Conservation (phyloP, 2,888 invertebrate genomes). For the Lepidocyrtinus sp. region DNA sequence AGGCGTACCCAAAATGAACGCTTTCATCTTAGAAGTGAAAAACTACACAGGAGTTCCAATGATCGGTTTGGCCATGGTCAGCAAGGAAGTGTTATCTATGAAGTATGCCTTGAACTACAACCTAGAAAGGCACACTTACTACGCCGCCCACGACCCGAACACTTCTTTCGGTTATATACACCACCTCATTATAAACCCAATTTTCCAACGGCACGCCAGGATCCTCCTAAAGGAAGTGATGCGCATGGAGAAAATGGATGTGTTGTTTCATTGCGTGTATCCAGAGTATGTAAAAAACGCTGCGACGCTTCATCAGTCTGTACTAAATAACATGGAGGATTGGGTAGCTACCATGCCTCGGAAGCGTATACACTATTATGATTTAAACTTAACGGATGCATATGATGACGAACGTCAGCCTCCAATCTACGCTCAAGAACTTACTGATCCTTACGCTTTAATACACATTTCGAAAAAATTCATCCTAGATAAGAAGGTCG, state of each 20-base stretch:
- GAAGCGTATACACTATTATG: slow-evolving; percentile 65
- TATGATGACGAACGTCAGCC: slow-evolving; percentile 65
- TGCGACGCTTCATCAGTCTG: slow-evolving; percentile 48
- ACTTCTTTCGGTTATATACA: slow-evolving; percentile 72
- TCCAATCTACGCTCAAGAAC: slow-evolving; percentile 47
- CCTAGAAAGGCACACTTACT: slow-evolving; percentile 72
- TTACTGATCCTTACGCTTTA: slow-evolving; percentile 50
- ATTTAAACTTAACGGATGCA: slow-evolving; percentile 53
- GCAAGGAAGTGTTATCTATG: slow-evolving; percentile 71
- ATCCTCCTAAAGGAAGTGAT: slow-evolving; percentile 79
- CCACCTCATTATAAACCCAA: slow-evolving; percentile 76
- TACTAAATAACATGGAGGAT: slow-evolving; percentile 72
- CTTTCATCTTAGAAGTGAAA: slow-evolving; percentile 60
- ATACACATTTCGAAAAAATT: slow-evolving; percentile 65
- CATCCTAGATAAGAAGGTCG: slow-evolving; percentile 72
- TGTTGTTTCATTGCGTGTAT: slow-evolving; percentile 77
- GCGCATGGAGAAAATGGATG: slow-evolving; percentile 75
- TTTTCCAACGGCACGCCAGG: slow-evolving; percentile 76
- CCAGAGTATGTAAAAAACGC: slow-evolving; percentile 69
- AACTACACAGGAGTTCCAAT: slow-evolving; percentile 49
- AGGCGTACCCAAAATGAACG: slow-evolving; percentile 26
- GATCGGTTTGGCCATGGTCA: slow-evolving; percentile 64
- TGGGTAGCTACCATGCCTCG: slow-evolving; percentile 72
- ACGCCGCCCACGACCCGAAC: slow-evolving; percentile 69
- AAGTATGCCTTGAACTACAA: slow-evolving; percentile 73